Evolutionary conservation across 2,888 invertebrate genomes (phyloP), one percentile per base, ranked within the genome.

Genomic region (Cosmia pyralina): DNA sequence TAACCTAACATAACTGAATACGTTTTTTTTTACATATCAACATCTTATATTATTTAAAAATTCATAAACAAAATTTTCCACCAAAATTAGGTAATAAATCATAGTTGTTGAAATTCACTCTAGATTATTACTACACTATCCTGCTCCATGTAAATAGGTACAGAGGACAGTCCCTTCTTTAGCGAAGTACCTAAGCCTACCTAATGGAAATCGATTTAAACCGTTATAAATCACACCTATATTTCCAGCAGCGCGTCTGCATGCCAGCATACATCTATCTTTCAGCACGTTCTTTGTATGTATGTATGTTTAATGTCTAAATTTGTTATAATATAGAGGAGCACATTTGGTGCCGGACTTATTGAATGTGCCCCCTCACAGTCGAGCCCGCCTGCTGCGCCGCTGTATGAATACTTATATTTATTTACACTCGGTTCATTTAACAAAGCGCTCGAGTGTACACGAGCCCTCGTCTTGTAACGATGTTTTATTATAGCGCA

Each of bases 341-440:
- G 85, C 85, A 85, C 90, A 90, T 91, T 92, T 92, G 89, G 89
- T 87, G 86, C 88, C 85, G 78, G 87, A 48, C 88, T 91, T 92
- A 95, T 95, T 94, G 92, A 94, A 95, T 93, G 89, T 85, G 90
- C 93, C 95, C 95, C 94, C 92, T 90, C 87, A 87, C 88, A 83
- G 85, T 75, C 63, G 81, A 83, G 89, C 86, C 90, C 93, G 86
- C 95, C 94, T 88, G 95, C 94, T 93, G 96, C 73, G 94, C 87
- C 85, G 80, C 89, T 92, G 90, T 93, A 93, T 93, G 93, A 93
- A 92, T 93, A 93, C 94, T 94, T 93, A 94, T 95, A 95, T 96
- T 96, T 96, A 96, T 96, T 96, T 96, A 95, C 95, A 94, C 91
- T 93, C 92, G 94, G 92, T 95, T 95, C 96, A 94, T 96, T 96